Conservation (phyloP, 2,888 invertebrate genomes). For the Oxytorus armatus region DNA sequence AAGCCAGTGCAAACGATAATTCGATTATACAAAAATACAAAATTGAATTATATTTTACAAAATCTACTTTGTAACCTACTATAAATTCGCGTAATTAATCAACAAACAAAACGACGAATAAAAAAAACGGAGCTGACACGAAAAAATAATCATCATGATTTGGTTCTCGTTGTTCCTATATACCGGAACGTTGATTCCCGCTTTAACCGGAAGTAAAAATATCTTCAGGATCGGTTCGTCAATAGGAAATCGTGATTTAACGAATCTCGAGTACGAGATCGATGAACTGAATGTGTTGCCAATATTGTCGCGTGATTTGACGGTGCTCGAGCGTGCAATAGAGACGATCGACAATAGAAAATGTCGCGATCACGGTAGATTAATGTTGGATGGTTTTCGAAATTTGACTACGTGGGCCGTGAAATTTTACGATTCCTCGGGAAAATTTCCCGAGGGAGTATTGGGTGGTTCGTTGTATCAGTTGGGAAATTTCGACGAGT, state of each 20-base stretch:
- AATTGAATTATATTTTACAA: neutral
- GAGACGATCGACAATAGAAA: constrained; percentile 70
- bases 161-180: constrained; percentile 21
- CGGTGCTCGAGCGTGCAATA: constrained; percentile 70
- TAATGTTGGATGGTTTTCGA: constrained; percentile 70
- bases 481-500: constrained; percentile 91
- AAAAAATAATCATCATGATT: constrained; percentile 29
- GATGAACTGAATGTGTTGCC: constrained; percentile 71
- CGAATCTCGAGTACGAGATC: constrained; percentile 61
- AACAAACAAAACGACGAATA: neutral
- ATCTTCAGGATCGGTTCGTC: constrained; percentile 53
- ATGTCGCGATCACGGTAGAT: constrained; percentile 74
- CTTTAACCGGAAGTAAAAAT: constrained; percentile 45
- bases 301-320: constrained; percentile 70
- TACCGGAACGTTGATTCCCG: constrained; percentile 7
- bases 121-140: constrained; percentile 12
- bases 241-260: constrained; percentile 7
- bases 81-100: neutral
- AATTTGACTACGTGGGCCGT: constrained; percentile 77
- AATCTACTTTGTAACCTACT: neutral
- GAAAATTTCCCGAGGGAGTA: constrained; percentile 89
- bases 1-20: no score
- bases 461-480: constrained; percentile 89
- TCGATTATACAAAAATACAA: neutral
- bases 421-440: constrained; percentile 89